Evolutionary conservation across 1,140 invertebrate genomes (phyloP).

Genomic region (Anthonomus grandis): DNA sequence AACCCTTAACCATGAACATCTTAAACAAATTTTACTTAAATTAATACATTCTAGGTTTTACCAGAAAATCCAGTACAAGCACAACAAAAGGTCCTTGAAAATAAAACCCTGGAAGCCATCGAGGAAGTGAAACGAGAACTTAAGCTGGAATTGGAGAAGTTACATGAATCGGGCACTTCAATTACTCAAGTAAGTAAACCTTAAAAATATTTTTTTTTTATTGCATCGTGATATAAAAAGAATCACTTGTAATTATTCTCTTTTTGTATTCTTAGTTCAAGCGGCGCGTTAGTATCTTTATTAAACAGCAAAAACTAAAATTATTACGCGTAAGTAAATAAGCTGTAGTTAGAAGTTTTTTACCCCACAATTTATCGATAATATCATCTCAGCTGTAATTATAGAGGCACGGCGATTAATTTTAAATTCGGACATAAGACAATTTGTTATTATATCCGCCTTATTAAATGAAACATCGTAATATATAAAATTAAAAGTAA

Average conservation of each 20-base stretch:
- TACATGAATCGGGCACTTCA: conserved; percentile 17
- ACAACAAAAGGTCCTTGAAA: conserved; percentile 3
- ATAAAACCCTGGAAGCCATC: conserved; percentile 3
- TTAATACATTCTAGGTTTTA: conserved; percentile 3
- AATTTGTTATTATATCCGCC: too few species aligned
- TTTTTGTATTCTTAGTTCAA: conserved; percentile 13
- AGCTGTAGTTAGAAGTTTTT: neutral
- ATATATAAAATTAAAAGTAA: too few species aligned
- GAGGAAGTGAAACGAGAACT: conserved; percentile 18
- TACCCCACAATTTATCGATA: too few species aligned
- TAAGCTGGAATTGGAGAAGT: conserved; percentile 20
- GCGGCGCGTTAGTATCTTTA: conserved; percentile 19
- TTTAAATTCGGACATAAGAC: too few species aligned
- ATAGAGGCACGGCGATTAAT: neutral
- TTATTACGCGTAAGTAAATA: conserved; percentile 20
- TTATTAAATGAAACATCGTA: too few species aligned
- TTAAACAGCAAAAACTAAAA: conserved; percentile 21
- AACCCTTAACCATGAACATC: too few species aligned
- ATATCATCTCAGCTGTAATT: neutral
- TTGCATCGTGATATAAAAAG: neutral
- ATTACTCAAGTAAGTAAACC: conserved; percentile 15
- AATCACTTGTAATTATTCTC: neutral
- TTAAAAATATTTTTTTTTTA: too few species aligned
- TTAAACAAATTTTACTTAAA: neutral
- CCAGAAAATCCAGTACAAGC: neutral